Evolutionary conservation across 2,888 invertebrate species (phyloP).

Genomic region (Nowickia ferox): DNA sequence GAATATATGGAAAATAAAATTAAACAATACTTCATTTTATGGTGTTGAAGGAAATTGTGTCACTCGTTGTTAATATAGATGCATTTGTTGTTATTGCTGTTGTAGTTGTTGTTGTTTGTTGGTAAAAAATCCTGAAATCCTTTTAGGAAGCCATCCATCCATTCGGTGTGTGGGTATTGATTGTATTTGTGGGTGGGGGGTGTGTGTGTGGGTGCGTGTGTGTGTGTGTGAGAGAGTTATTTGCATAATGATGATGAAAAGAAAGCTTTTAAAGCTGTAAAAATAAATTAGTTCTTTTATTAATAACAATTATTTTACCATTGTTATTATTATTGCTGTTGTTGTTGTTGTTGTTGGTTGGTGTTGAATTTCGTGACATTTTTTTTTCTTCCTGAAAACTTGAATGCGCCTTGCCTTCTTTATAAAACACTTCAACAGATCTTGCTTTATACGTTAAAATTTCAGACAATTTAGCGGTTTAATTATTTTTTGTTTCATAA

Average conservation of each 20-base stretch:
- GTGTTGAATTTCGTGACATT: slow-evolving; percentile 10
- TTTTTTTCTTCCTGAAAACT: slow-evolving; percentile 47
- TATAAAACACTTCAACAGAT: slow-evolving; percentile 21
- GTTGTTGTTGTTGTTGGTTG: slow-evolving; percentile 15
- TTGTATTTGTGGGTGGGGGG: too few species aligned
- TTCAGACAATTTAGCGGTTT: slow-evolving; percentile 13
- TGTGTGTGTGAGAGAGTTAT: background rate
- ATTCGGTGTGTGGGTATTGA: background rate
- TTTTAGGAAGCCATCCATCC: background rate
- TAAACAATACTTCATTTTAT: slow-evolving; percentile 41
- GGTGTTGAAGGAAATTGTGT: slow-evolving; percentile 19
- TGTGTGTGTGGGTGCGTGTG: too few species aligned
- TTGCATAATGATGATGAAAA: slow-evolving; percentile 28
- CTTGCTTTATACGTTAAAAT: background rate
- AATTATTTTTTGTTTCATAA: slow-evolving; percentile 12
- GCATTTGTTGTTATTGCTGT: background rate
- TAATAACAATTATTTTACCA: slow-evolving; percentile 74
- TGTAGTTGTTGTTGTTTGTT: slow-evolving; percentile 1
- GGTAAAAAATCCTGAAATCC: slow-evolving; percentile 24
- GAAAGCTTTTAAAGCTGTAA: slow-evolving; percentile 71
- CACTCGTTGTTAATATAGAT: slow-evolving; percentile 25
- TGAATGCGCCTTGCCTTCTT: slow-evolving; percentile 42
- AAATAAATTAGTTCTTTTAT: slow-evolving; percentile 63
- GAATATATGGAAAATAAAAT: slow-evolving; percentile 20
- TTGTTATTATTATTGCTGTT: slow-evolving; percentile 68